phyloP scores from a whole-genome alignment of 2,888 invertebrate species.

The Trissoscelio sp. region DNA sequence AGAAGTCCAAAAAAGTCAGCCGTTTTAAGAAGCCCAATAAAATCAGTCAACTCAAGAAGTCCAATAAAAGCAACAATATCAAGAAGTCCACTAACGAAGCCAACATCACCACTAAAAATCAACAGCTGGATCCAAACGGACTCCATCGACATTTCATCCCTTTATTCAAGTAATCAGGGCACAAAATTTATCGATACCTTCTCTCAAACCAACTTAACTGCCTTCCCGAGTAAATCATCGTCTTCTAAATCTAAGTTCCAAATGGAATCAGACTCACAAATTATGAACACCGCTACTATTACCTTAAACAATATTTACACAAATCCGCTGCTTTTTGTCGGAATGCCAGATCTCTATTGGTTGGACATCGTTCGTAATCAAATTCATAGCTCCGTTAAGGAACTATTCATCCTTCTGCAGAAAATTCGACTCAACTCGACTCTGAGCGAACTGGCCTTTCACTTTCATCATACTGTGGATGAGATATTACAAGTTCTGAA shows the following conservation, averaged over 20 bases:
- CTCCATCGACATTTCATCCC: not conserved
- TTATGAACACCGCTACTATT: not conserved
- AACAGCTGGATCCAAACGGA: not conserved
- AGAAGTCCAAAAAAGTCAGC: too few species aligned
- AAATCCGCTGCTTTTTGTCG: conserved; percentile 14
- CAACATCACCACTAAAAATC: not conserved
- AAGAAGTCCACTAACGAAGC: too few species aligned
- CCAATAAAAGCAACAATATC: too few species aligned
- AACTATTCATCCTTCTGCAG: conserved; percentile 4
- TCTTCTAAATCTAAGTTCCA: not conserved
- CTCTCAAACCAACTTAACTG: not conserved
- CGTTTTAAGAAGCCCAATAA: too few species aligned
- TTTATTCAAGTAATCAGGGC: not conserved
- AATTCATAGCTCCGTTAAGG: not conserved
- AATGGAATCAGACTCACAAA: not conserved
- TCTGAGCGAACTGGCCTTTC: conserved; percentile 8
- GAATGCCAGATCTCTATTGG: not conserved
- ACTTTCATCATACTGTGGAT: not conserved
- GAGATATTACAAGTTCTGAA: not conserved
- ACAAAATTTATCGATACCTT: not conserved
- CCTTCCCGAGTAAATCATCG: not conserved
- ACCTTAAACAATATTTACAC: not conserved
- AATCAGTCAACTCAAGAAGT: too few species aligned
- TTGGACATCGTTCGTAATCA: not conserved
- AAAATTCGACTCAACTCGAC: conserved; percentile 30